Percentiles rank a stretch among this genome's conserved stretches.
These are phyloP conservation scores for Himalopsyche tibetana DNA, from an alignment of 2,888 invertebrate species.

Conservation along the genomic window DNA sequence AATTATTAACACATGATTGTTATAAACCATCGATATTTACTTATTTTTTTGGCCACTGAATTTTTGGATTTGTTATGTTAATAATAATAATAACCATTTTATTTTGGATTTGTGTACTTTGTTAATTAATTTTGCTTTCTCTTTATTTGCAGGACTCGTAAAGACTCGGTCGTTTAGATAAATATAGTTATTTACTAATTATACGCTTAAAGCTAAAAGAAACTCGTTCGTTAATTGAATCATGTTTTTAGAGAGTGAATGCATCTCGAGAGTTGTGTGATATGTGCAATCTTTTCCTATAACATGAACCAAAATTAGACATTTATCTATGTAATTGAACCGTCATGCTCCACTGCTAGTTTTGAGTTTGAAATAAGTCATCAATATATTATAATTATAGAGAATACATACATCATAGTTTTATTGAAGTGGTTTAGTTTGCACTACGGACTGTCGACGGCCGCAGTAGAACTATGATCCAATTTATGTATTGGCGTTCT, in stretches of 20 bases:
- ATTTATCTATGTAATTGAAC: conserved; percentile 1
- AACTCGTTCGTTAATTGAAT: conserved; percentile 1
- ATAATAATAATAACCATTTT: neutral
- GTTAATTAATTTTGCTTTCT: conserved; percentile 57
- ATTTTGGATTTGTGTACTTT: neutral
- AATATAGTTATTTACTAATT: conserved; percentile 1
- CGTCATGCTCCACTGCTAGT: conserved; percentile 8
- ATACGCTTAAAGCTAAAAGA: conserved; percentile 18
- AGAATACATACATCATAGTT: neutral
- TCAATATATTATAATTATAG: neutral
- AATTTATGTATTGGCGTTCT: conserved; percentile 39
- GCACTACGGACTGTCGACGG: neutral
- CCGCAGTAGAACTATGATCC: conserved; percentile 22
- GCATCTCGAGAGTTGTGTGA: conserved; percentile 18
- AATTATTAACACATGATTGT: too few relatives aligned
- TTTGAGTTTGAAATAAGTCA: neutral
- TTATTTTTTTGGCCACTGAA: neutral
- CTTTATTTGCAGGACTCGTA: conserved; percentile 75
- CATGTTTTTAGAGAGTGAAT: conserved; percentile 34
- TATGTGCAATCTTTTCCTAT: conserved; percentile 21
- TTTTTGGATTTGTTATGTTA: neutral
- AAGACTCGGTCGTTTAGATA: conserved; percentile 76
- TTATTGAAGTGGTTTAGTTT: neutral
- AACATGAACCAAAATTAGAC: conserved; percentile 12
- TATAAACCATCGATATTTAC: too few relatives aligned